A percentile compares a stretch with the other conserved stretches of the same genome.
These are phyloP conservation scores for Ectemnius cavifrons DNA, from an alignment of 2,888 invertebrate species.

Conservation along the genomic window DNA sequence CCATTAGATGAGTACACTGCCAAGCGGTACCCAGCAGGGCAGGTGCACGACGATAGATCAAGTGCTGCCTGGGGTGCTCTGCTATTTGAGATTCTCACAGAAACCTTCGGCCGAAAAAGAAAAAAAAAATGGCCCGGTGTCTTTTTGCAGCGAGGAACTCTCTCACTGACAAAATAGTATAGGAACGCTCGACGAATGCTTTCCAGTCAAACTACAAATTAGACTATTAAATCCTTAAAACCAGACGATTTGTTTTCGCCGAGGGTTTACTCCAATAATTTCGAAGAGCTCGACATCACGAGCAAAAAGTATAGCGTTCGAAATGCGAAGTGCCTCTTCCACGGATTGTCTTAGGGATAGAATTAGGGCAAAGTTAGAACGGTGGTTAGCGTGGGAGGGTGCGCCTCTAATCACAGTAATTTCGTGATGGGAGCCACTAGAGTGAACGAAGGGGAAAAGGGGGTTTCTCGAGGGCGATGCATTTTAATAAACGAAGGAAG, in stretches of 20 bases:
- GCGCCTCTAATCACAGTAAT: conserved; percentile 70
- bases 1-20: too few relatives aligned
- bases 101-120: too few relatives aligned
- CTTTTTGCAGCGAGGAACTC: too few relatives aligned
- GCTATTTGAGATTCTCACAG: too few relatives aligned
- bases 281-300: conserved; percentile 23
- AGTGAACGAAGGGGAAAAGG: conserved; percentile 31
- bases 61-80: too few relatives aligned
- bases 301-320: conserved; percentile 33
- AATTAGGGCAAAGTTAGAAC: conserved; percentile 65
- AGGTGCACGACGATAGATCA: too few relatives aligned
- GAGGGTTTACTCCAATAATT: too few relatives aligned
- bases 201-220: background rate
- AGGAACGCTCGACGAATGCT: too few relatives aligned
- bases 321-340: conserved; percentile 27
- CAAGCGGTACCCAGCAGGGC: too few relatives aligned
- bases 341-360: conserved; percentile 48
- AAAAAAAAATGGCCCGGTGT: too few relatives aligned
- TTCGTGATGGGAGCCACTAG: conserved; percentile 63
- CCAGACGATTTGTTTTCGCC: too few relatives aligned
- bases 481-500: conserved; percentile 67
- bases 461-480: conserved; percentile 50
- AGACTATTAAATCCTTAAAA: background rate
- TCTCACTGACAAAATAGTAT: too few relatives aligned
- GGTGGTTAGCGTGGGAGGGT: conserved; percentile 70